phyloP scores from a whole-genome alignment of 92 coral and sea anemone genomes.

The Porites lobata region DNA sequence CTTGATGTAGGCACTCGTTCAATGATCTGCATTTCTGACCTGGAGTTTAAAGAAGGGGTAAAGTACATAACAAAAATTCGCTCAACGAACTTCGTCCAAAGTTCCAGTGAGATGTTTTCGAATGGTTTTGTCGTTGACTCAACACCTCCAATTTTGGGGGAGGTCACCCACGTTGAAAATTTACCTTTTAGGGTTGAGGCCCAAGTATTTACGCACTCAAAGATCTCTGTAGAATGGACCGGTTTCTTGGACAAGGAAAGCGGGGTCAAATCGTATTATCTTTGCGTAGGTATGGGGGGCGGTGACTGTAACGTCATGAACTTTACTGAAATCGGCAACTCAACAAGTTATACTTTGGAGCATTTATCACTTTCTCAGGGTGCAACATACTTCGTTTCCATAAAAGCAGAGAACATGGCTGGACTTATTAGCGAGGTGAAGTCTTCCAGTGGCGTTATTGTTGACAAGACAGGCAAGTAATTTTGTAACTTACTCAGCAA shows the following conservation, averaged over 20 bases:
- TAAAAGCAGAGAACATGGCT: constrained; percentile 84
- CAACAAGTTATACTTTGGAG: constrained; percentile 59
- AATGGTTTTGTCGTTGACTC: constrained; percentile 87
- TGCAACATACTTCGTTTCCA: constrained; percentile 81
- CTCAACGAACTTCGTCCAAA: constrained; percentile 83
- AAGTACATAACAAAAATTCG: constrained; percentile 79
- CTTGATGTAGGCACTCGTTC: constrained; percentile 74
- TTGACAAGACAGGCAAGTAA: constrained; percentile 85
- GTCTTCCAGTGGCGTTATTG: constrained; percentile 87
- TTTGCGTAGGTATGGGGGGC: constrained; percentile 87
- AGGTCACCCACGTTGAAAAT: constrained; percentile 65
- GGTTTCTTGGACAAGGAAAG: constrained; percentile 95
- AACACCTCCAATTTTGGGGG: constrained; percentile 83
- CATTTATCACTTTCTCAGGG: constrained; percentile 60
- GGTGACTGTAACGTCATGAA: constrained; percentile 72
- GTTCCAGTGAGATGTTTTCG: constrained; percentile 64
- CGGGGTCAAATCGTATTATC: constrained; percentile 58
- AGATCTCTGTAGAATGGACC: constrained; percentile 74
- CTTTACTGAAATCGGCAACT: constrained; percentile 66
- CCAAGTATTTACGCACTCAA: constrained; percentile 75
- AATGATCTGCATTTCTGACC: constrained; percentile 79
- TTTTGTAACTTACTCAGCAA: not conserved
- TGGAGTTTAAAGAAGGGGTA: constrained; percentile 82
- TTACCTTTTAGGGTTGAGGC: constrained; percentile 45
- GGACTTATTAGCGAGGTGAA: constrained; percentile 70